Conservation (phyloP, 2,888 invertebrate genomes). For the Serrognathus titanus region DNA sequence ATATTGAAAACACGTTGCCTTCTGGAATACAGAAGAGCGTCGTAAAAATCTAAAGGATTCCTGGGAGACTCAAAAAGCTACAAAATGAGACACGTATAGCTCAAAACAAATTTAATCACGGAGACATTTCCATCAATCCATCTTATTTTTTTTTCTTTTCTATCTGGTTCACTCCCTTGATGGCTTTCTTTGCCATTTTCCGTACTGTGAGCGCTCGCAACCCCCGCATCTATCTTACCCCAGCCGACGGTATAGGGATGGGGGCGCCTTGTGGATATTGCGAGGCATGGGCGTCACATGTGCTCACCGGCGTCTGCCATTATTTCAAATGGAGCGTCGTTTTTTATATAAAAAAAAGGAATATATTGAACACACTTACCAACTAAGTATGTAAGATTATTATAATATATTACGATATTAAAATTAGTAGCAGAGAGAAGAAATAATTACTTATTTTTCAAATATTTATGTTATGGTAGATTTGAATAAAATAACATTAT, state of each 20-base stretch:
- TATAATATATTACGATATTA: too few species aligned
- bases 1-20: slow-evolving; percentile 37
- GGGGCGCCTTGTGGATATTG: slow-evolving; percentile 32
- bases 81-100: slow-evolving; percentile 44
- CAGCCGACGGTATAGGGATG: slow-evolving; percentile 23
- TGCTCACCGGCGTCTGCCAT: slow-evolving; percentile 40
- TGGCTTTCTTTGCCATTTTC: slow-evolving; percentile 49
- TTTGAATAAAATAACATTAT: too few species aligned
- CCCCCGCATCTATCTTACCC: slow-evolving; percentile 30
- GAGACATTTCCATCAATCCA: slow-evolving; percentile 50
- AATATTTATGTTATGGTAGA: too few species aligned
- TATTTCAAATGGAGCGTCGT: slow-evolving; percentile 25
- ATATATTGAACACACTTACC: too few species aligned
- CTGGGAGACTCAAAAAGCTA: slow-evolving; percentile 32
- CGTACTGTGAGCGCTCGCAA: slow-evolving; percentile 35
- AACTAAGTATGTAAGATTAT: too few species aligned
- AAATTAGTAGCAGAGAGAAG: too few species aligned
- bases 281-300: slow-evolving; percentile 34
- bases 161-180: slow-evolving; percentile 44
- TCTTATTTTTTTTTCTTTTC: slow-evolving; percentile 44
- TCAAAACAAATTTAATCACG: slow-evolving; percentile 51
- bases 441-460: too few species aligned
- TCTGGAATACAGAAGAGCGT: slow-evolving; percentile 32
- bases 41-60: slow-evolving; percentile 34
- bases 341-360: not conserved